Evolutionary conservation across 2,113 vertebrate species (phyloP), one percentile per base, ranked within the genome.

Genomic region (Gnathonemus longibarbis): DNA sequence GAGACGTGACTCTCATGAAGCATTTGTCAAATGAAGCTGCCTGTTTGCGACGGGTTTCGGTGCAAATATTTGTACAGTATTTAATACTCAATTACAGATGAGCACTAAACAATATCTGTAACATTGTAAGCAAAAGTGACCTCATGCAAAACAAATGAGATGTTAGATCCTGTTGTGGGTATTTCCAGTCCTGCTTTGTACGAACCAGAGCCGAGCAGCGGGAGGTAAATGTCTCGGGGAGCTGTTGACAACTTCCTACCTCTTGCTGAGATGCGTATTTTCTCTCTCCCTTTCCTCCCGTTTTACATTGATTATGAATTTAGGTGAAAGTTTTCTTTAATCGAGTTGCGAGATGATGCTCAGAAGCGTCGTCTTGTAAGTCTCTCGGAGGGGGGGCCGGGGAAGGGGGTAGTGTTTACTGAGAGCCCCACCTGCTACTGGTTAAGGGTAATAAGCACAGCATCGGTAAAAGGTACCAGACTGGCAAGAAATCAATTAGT

Each of bases 401-500:
- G 53, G 84, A 88, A 48, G 31, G 56, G 62, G 56, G 50, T 88
- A 58, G 90, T 48, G 58, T 89, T 91, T 85, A 77, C 77, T 91
- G 91, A 88, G 88, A 88, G 62, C 89, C 84, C 85, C 95, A 96
- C 95, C 95, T 96, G 95, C 94, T 94, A 94, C 93, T 92, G 93
- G 95, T 94, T 95, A 94, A 93, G 93, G 91, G 92, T 92, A 95
- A 94, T 90, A 95, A 94, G 91, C 94, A 93, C 94, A 94, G 93
- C 93, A 94, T 94, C 94, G 93, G 93, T 95, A 93, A 94, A 94
- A 95, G 94, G 93, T 94, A 94, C 92, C 93, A 94, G 93, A 86
- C 94, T 94, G 92, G 93, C 94, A 92, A 90, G 49, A 96, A 96
- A 96, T 96, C 87, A 87, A 95, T 96, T 96, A 91, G 95, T 96